phyloP scores from a whole-genome alignment of 1,140 invertebrate genomes.

The Zaprionus davidi region DNA sequence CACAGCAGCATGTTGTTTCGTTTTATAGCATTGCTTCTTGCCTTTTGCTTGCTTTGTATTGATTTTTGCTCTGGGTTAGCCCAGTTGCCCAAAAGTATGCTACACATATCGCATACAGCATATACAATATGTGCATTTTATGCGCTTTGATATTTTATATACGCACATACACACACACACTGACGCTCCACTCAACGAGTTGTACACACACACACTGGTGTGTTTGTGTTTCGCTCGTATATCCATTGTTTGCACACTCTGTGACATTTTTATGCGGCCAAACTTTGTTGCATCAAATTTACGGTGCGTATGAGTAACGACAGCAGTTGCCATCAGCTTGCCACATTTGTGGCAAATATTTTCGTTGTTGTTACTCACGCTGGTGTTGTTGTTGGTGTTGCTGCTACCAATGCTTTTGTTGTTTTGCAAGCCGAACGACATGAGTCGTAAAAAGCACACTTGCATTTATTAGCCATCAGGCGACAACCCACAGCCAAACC shows the following conservation, averaged over 20 bases:
- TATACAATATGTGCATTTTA: conserved; percentile 72
- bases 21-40: conserved; percentile 47
- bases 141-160: conserved; percentile 75
- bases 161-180: conserved; percentile 22
- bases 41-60: conserved; percentile 48
- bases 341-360: conserved; percentile 65
- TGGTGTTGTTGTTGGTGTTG: conserved; percentile 44
- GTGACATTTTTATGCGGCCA: conserved; percentile 78
- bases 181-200: conserved; percentile 51
- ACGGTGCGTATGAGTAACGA: conserved; percentile 81
- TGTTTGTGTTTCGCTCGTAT: conserved; percentile 20
- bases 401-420: conserved; percentile 22
- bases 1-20: conserved; percentile 38
- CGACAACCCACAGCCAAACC: conserved; percentile 13
- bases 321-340: conserved; percentile 39
- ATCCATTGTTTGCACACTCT: conserved; percentile 75
- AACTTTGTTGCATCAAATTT: conserved; percentile 82
- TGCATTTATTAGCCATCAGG: conserved; percentile 74
- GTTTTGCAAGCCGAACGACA: conserved; percentile 56
- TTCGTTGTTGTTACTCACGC: conserved; percentile 49
- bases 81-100: conserved; percentile 49
- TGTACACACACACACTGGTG: conserved; percentile 26
- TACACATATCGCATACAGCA: conserved; percentile 49
- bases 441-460: conserved; percentile 77
- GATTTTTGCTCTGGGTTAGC: conserved; percentile 57